Percentiles rank a stretch among this genome's conserved stretches.
Conservation (phyloP, 1,140 invertebrate genomes). For the Orchesella cincta region DNA sequence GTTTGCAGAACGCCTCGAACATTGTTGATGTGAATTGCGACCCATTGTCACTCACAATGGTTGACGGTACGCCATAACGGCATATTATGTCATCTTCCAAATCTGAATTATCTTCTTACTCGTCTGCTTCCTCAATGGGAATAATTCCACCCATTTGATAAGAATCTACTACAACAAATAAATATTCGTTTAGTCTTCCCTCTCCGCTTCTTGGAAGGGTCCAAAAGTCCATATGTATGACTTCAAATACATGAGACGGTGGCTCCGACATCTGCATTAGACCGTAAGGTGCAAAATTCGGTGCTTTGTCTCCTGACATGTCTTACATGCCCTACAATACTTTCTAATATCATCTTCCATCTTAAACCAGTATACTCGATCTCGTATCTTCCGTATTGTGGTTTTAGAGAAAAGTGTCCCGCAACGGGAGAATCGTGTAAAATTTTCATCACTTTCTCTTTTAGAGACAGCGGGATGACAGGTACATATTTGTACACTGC, state of each 20-base stretch:
- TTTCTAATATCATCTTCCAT: constrained; percentile 38
- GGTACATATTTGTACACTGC: background rate
- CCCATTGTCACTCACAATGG: background rate
- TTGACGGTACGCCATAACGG: background rate
- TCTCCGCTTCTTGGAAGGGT: background rate
- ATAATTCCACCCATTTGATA: constrained; percentile 30
- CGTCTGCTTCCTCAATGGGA: constrained; percentile 1
- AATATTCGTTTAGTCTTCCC: background rate
- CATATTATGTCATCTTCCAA: constrained; percentile 25
- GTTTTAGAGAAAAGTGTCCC: constrained; percentile 30
- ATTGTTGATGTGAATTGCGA: background rate
- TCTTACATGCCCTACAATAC: constrained; percentile 31
- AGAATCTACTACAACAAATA: constrained; percentile 24
- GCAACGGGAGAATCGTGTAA: constrained; percentile 36
- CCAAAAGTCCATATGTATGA: constrained; percentile 23
- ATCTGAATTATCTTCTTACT: background rate
- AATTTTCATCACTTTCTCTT: constrained; percentile 16
- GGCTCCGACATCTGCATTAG: background rate
- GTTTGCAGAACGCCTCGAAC: background rate
- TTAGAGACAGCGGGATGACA: background rate
- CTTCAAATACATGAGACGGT: constrained; percentile 7
- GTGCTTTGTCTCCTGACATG: constrained; percentile 30
- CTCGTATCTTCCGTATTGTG: constrained; percentile 28
- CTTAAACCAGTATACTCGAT: constrained; percentile 29
- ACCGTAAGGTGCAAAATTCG: constrained; percentile 2